A percentile compares a stretch with the other conserved stretches of the same genome.
Conservation (phyloP, 2,113 vertebrate genomes). For the Ictidomys tridecemlineatus region DNA sequence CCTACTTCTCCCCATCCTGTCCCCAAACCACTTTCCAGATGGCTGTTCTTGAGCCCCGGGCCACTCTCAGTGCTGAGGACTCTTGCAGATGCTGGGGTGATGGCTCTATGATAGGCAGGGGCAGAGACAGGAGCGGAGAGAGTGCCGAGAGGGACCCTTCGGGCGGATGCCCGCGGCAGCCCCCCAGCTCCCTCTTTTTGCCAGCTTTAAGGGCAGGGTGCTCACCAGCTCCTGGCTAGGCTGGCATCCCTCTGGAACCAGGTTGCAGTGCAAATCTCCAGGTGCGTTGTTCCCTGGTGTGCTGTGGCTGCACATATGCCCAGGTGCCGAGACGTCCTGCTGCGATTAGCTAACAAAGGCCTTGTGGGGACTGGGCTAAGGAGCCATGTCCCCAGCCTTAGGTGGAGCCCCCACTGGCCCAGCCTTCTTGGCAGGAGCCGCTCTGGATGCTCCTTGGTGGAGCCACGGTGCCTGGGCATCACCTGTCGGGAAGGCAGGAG, state of each 20-base stretch:
- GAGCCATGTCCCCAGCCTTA: rapidly evolving
- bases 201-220: background rate
- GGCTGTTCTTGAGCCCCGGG: background rate
- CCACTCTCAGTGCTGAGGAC: background rate
- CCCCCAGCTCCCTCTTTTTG: background rate
- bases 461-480: rapidly evolving
- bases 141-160: background rate
- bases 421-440: background rate
- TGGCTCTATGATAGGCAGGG: rapidly evolving
- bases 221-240: rapidly evolving
- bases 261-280: background rate
- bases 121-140: rapidly evolving
- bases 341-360: background rate
- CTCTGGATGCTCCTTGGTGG: background rate
- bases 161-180: rapidly evolving
- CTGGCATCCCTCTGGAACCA: too few relatives aligned
- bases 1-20: background rate
- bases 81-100: rapidly evolving
- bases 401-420: background rate
- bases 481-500: rapidly evolving
- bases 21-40: background rate
- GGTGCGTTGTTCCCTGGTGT: background rate
- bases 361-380: too few relatives aligned
- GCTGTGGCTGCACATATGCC: too few relatives aligned
- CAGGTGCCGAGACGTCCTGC: too few relatives aligned